Evolutionary conservation across 2,113 vertebrate genomes (phyloP).

Genomic region (Cinclus mexicanus): DNA sequence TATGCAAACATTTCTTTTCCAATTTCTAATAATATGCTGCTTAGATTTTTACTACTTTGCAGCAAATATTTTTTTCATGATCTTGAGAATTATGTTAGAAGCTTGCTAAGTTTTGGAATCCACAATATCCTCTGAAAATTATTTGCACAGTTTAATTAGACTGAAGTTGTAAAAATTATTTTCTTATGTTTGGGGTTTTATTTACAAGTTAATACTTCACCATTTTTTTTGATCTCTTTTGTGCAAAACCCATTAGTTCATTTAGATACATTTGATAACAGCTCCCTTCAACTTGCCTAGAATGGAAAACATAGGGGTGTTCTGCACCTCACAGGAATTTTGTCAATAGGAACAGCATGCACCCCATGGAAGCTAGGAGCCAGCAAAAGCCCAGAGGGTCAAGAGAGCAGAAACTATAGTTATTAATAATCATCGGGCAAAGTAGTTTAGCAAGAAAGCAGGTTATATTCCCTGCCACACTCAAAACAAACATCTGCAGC

Average conservation of each 20-base stretch:
- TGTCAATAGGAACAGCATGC: constrained; percentile 22
- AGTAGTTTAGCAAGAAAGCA: constrained; percentile 31
- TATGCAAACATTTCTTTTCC: not conserved
- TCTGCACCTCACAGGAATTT: not conserved
- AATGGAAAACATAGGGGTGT: not conserved
- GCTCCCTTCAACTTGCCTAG: not conserved
- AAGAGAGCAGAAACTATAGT: constrained; percentile 18
- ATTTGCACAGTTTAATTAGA: not conserved
- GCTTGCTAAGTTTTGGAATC: not conserved
- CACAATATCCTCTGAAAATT: not conserved
- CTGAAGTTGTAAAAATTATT: not conserved
- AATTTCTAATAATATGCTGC: not conserved
- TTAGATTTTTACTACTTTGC: not conserved
- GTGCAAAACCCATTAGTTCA: not conserved
- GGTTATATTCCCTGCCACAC: not conserved
- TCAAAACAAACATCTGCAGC: constrained; percentile 48
- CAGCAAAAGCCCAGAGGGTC: not conserved
- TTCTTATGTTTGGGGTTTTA: not conserved
- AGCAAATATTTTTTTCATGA: not conserved
- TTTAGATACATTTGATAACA: not conserved
- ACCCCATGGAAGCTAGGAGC: not conserved
- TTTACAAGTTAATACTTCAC: not conserved
- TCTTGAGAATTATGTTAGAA: not conserved
- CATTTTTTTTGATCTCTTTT: not conserved
- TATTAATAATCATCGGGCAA: constrained; percentile 45